Base-by-base conservation (phyloP, 2,888 invertebrate genomes). In the Panorpa germanica region DNA sequence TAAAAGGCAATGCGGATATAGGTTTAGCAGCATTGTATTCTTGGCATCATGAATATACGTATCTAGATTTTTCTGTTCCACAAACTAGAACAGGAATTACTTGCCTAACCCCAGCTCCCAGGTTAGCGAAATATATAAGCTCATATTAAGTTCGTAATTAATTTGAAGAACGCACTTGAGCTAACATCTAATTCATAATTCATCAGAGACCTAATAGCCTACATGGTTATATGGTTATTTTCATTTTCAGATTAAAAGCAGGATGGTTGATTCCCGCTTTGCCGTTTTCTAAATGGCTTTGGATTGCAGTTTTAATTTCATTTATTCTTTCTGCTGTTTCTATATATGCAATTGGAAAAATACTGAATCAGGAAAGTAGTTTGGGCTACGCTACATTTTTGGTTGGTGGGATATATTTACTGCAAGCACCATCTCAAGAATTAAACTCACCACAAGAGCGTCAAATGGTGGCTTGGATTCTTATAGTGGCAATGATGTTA, bases 81-180 rank as follows among this genome's bases (percentile, higher is more conserved):
- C 53, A 57, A 30, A 58, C 68, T 17, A 53, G 72, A 37, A 65
- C 71, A 17, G 70, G 66, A 19, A 54, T 75, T n/a, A 72, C 73
- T 1, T 70, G 70, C 40, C 47, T 76, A 29, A 69, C 70, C 9
- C 75, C 76, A 20, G 62, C 65, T 32, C 74, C 76, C 3, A 59
- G 54, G 68, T 64, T 44, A 39, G 36, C 36, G 26, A 22, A 20
- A 11, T 12, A 2, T 19, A 13, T 10, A 34, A 12, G 28, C 19
- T 19, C 10, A 18, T 31, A 12, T 12, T 9, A 25, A 14, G 10
- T 19, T 29, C n/a, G n/a, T n/a, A n/a, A n/a, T n/a, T n/a, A n/a
- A n/a, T n/a, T n/a, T n/a, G n/a, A n/a, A n/a, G n/a, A n/a, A n/a
- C n/a, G n/a, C n/a, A n/a, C n/a, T n/a, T n/a, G n/a, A n/a, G n/a